These are phyloP conservation scores for Conops quadrifasciatus DNA, from an alignment of 2,888 invertebrate genomes.

Conservation along the genomic window DNA sequence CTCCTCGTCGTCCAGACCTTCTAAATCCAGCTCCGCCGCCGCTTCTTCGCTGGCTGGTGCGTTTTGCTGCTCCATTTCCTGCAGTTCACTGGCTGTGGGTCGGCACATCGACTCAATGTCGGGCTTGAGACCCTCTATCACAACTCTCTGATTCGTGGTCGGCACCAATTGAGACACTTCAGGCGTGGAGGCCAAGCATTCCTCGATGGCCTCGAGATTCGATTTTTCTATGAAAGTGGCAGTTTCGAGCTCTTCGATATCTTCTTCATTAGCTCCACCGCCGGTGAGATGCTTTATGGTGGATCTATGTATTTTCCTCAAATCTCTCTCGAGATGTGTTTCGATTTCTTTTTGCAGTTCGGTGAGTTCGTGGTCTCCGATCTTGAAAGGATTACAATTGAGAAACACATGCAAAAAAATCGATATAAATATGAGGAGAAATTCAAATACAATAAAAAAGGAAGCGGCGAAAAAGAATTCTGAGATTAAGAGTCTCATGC, in stretches of 20 bases:
- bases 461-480: constrained; percentile 66
- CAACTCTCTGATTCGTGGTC: constrained; percentile 44
- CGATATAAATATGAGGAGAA: constrained; percentile 7
- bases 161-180: constrained; percentile 43
- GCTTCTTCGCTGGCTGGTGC: constrained; percentile 49
- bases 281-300: constrained; percentile 47
- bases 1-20: constrained; percentile 88
- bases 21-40: constrained; percentile 72
- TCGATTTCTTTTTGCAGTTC: constrained; percentile 90
- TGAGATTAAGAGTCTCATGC: constrained; percentile 66
- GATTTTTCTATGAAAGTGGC: constrained; percentile 66
- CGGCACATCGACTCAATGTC: constrained; percentile 83
- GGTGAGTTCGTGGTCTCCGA: constrained; percentile 73
- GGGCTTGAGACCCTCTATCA: constrained; percentile 69
- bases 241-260: constrained; percentile 62
- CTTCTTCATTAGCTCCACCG: background rate
- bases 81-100: constrained; percentile 66
- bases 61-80: constrained; percentile 63
- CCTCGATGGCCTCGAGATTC: constrained; percentile 65
- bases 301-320: constrained; percentile 64
- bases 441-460: background rate
- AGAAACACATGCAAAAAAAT: constrained; percentile 6
- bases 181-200: constrained; percentile 59
- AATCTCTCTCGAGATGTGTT: constrained; percentile 76
- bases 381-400: constrained; percentile 45